Evolutionary conservation across 2,113 vertebrate species (phyloP).

Genomic region (Propithecus coquereli): DNA sequence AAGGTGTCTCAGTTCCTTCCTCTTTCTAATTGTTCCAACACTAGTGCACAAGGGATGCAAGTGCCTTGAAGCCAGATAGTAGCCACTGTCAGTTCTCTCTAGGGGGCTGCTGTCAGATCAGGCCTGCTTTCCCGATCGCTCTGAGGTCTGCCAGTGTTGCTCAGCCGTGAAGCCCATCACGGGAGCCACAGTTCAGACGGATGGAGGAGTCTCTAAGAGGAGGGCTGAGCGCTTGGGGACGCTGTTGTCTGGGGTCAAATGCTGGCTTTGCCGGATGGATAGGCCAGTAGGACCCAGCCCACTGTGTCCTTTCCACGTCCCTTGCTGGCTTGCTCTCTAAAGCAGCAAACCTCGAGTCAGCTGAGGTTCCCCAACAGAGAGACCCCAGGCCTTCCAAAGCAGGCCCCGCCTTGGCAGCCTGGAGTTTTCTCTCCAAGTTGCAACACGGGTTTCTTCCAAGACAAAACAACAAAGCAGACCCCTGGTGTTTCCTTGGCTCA

Average conservation of each 20-base stretch:
- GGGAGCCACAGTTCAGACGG: background rate
- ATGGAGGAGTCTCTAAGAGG: slow-evolving; percentile 48
- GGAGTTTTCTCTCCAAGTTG: slow-evolving; percentile 61
- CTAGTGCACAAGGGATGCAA: background rate
- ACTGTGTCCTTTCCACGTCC: background rate
- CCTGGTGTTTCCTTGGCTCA: background rate
- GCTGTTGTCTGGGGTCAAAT: fast-evolving
- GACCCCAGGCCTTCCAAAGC: slow-evolving; percentile 53
- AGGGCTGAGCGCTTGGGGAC: background rate
- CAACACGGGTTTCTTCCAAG: slow-evolving; percentile 72
- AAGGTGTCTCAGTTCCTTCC: background rate
- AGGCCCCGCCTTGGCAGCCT: slow-evolving; percentile 14
- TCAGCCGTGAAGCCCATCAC: background rate
- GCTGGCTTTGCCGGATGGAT: background rate
- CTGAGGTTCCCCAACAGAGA: slow-evolving; percentile 48
- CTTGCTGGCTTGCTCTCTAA: slow-evolving; percentile 32
- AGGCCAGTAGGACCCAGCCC: slow-evolving; percentile 22
- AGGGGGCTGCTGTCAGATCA: fast-evolving
- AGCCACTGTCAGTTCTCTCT: background rate
- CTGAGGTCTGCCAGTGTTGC: slow-evolving; percentile 45
- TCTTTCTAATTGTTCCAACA: background rate
- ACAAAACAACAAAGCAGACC: slow-evolving; percentile 35
- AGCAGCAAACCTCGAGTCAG: slow-evolving; percentile 3
- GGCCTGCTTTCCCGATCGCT: background rate
- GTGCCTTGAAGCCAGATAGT: background rate